These are phyloP conservation scores for Paedocypris micromegethes DNA, from an alignment of 2,797 vertebrate species.

Conservation along the genomic window DNA sequence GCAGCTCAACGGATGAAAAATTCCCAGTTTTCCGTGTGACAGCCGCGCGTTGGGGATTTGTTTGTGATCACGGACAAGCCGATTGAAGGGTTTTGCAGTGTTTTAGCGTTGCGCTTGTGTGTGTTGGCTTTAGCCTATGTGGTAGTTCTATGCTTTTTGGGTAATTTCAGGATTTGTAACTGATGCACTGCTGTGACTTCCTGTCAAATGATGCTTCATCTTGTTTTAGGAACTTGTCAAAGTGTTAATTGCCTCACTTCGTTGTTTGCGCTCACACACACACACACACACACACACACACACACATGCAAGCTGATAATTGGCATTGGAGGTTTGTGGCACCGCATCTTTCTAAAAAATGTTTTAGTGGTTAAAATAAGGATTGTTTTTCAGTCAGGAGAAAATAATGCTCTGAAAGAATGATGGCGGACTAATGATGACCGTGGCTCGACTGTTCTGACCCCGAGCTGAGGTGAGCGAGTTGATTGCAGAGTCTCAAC, in stretches of 20 bases:
- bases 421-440: conserved; percentile 13
- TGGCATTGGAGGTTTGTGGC: neutral
- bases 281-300: too few species aligned
- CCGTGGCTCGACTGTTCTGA: conserved; percentile 17
- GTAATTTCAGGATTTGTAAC: conserved; percentile 1
- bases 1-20: neutral
- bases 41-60: neutral
- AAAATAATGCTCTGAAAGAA: conserved; percentile 5
- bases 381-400: neutral
- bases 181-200: neutral
- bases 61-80: neutral
- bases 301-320: neutral
- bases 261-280: neutral
- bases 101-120: neutral
- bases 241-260: conserved; percentile 16
- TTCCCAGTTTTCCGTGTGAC: neutral
- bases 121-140: neutral
- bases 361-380: too few species aligned
- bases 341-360: too few species aligned
- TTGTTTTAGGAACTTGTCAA: conserved; percentile 2
- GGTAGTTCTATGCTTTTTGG: neutral
- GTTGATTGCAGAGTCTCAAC: too few species aligned
- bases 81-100: neutral
- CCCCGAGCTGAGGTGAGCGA: conserved; percentile 11
- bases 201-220: neutral